These are phyloP conservation scores for Dendrophyllia cribrosa DNA, from an alignment of 64 coral and sea anemone genomes.

Conservation along the genomic window DNA sequence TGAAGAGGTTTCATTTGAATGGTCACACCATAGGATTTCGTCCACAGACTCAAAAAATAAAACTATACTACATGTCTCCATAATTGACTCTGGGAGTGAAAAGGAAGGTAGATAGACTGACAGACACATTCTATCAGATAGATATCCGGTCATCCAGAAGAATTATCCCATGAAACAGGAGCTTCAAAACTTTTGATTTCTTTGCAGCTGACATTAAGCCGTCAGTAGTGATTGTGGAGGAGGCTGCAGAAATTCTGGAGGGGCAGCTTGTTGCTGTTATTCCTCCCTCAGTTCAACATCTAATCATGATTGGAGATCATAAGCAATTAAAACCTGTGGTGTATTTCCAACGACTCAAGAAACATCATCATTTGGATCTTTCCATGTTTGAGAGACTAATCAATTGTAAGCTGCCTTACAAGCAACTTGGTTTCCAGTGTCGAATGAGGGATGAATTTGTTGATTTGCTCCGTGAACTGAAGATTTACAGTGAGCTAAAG, in stretches of 20 bases:
- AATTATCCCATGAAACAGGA: too few relatives aligned
- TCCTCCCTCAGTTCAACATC: constrained; percentile 74
- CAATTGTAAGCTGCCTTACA: constrained; percentile 54
- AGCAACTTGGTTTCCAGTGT: constrained; percentile 68
- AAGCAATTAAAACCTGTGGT: constrained; percentile 76
- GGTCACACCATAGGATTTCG: too few relatives aligned
- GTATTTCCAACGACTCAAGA: constrained; percentile 51
- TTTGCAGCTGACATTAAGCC: constrained; percentile 66
- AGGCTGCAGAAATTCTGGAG: constrained; percentile 93
- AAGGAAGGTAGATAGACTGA: too few relatives aligned
- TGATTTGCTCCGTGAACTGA: constrained; percentile 55
- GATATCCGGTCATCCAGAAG: too few relatives aligned
- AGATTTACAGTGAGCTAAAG: constrained; percentile 50
- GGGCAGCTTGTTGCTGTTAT: constrained; percentile 78
- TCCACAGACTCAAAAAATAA: too few relatives aligned
- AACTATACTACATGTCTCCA: too few relatives aligned
- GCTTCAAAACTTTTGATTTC: too few relatives aligned
- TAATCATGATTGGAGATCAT: constrained; percentile 95
- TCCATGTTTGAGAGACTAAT: constrained; percentile 92
- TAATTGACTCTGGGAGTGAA: too few relatives aligned
- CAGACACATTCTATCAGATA: too few relatives aligned
- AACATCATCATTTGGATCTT: constrained; percentile 57
- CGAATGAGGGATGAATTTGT: constrained; percentile 89
- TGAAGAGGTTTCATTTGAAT: too few relatives aligned
- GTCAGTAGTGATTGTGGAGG: constrained; percentile 87